Base-by-base conservation (phyloP, 2,888 invertebrate genomes). In the Andrena bicolor region DNA sequence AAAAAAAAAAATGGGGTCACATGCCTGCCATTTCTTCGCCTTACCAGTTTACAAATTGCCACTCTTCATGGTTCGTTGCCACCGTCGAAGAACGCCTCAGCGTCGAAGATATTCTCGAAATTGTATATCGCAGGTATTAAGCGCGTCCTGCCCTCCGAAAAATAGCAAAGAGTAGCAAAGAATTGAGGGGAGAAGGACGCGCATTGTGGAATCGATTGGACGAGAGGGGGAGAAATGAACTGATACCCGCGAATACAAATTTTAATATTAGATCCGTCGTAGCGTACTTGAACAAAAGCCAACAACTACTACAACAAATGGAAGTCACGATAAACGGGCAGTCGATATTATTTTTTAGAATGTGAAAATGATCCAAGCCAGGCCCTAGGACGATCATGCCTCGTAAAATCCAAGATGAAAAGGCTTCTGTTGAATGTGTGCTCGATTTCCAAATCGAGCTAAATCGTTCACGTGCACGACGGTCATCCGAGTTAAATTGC, bases 271-370 rank as follows among this genome's bases (percentile, higher is more conserved):
- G 83, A 86, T 89, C 84, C 85, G 87, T 85, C 80, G 77, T 86
- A 87, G 83, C 81, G 75, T 83, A 75, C 70, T 76, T 69, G 68
- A 82, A 56, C 60, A n/a, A 58, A 51, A 41, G 20, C 0, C 10
- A 23, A 60, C 16, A 26, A 23, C 23, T 30, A 32, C 26, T 41
- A 16, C 30, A 41, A 58, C 26, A n/a, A 80, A 49, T 65, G 35
- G 26, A 72, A 35, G 48, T 68, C 63, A 80, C 66, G 66, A 72
- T 82, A 80, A 88, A 88, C 81, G 83, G 81, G 73, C 86, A 84
- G 79, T 87, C 77, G 85, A 87, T 84, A 83, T 73, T 90, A 90
- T 89, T 90, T 89, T 90, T 90, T 88, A 86, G 85, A 23, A 89
- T 84, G 84, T 72, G 79, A 82, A 82, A 86, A 87, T 77, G 85